A percentile compares a stretch with the other conserved stretches of the same genome.
These are phyloP conservation scores for Leptodirus hochenwartii DNA, from an alignment of 2,888 invertebrate species.

Conservation along the genomic window DNA sequence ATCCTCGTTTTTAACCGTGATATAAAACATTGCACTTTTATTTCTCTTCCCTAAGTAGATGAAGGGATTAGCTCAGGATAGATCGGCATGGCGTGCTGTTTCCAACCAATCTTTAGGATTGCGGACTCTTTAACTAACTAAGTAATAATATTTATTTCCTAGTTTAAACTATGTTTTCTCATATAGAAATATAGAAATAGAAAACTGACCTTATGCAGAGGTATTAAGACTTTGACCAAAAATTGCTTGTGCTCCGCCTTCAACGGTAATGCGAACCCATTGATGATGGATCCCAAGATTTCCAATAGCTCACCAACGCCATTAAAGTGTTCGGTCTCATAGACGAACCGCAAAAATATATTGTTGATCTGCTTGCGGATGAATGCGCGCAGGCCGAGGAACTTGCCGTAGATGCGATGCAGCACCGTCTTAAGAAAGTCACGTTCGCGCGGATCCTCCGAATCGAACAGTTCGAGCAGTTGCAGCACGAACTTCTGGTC, in stretches of 20 bases:
- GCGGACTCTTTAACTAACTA: no score
- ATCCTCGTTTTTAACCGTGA: no score
- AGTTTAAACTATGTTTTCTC: no score
- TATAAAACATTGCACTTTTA: no score
- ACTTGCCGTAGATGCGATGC: conserved; percentile 96
- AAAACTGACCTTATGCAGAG: conserved; percentile 92
- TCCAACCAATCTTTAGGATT: no score
- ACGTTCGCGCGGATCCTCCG: conserved; percentile 89
- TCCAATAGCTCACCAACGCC: conserved; percentile 93
- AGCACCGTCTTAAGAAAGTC: conserved; percentile 96
- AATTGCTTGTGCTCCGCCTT: conserved; percentile 98
- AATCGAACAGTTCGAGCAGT: conserved; percentile 90
- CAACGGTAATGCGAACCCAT: conserved; percentile 93
- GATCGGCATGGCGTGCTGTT: no score
- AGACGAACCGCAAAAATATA: conserved; percentile 90
- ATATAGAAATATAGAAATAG: conserved; percentile 17
- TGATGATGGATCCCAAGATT: conserved; percentile 96
- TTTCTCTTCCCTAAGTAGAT: no score
- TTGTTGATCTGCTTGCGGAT: conserved; percentile 98
- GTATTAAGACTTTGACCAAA: conserved; percentile 82
- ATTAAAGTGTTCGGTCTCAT: conserved; percentile 97
- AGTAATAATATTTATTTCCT: no score
- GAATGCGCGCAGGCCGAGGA: conserved; percentile 86
- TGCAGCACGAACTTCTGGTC: conserved; percentile 97
- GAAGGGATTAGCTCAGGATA: no score